Evolutionary conservation across 2,113 vertebrate genomes (phyloP), one percentile per base, ranked within the genome.

Genomic region (Mustela nigripes): DNA sequence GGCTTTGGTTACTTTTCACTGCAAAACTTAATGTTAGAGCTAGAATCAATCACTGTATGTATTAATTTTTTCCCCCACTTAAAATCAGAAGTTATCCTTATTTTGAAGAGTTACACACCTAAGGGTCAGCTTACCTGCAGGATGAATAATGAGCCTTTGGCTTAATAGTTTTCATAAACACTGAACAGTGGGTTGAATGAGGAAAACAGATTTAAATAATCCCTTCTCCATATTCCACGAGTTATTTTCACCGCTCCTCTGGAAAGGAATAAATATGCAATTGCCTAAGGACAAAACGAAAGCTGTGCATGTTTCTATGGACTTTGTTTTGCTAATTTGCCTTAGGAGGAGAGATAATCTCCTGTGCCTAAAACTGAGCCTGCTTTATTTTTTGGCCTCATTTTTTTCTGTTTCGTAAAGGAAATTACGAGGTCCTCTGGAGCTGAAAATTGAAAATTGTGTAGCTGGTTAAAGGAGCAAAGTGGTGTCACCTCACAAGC

Each of bases 381-480:
- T 26, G 7, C 21, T 73, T 97, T 33, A 56, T 79, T 63, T 87
- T 53, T n/a, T 81, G 67, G 14, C 24, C 11, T 84, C 15, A 15
- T 39, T 22, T 83, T 83, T 81, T 67, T 63, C 60, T 96, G 4
- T 53, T 88, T 95, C n/a, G 10, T 83, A 58, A 60, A 87, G n/a
- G 56, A 76, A 94, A 67, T 69, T 62, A 62, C 16, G 65, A 56
- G 39, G 15, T 39, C 36, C 16, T 95, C 33, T 82, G 58, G 33
- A 94, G 36, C 50, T 78, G 65, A 79, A 79, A 89, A 73, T 58
- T 87, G 67, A 90, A 97, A 93, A 56, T 36, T 15, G 22, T 74
- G 89, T 80, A 91, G 26, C 39, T 78, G 11, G 42, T 48, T 71
- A 56, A 67, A 19, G 79, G 89, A 48, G 78, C 3, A 4, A 69